Base-by-base conservation (phyloP, 2,797 vertebrate genomes). In the Chiloscyllium punctatum region DNA sequence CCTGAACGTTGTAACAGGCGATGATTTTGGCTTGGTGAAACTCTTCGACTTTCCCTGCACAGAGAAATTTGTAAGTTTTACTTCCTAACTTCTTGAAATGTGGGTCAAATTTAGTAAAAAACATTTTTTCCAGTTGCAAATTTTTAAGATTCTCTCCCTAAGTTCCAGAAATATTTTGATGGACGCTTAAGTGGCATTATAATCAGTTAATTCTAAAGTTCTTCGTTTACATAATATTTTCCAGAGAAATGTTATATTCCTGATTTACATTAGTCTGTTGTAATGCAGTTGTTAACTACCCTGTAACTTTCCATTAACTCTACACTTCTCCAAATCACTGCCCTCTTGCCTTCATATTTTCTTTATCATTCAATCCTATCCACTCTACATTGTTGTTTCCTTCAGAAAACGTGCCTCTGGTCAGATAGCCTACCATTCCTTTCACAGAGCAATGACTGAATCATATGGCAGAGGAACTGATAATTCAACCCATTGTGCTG, bases 21-120 rank as follows among this genome's bases (percentile, higher is more conserved):
- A 99, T 96, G 99, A 99, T 97, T 99, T 99, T 96, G 99, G 99
- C 97, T 99, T 99, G 98, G 99, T 99, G 96, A 99, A 99, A 97
- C 98, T 99, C 96, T 99, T 99, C 96, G 99, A 99, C 97, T 99
- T 99, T 96, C 99, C 99, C 8, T 99, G 99, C 98, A 98, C 98
- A 95, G 99, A 99, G 97, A 99, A 99, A 98, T 99, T 99, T 98
- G 99, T 99, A 98, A 99, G 99, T 98, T 97, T 79, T 30, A 74
- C 95, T 92, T 92, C 37, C 66, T 69, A 92, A 21, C n/a, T 68
- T 37, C 66, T 69, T n/a, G 21, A 84, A 84, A 68, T 8, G 23
- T 15, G 86, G 27, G 87, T 16, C 57, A n/a, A n/a, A 18, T 33
- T n/a, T 62, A 48, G 8, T 15, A 84, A 16, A 27, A 62, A 88